Base-by-base conservation (phyloP, 1,140 invertebrate genomes). In the Zaprionus kolodkinae region DNA sequence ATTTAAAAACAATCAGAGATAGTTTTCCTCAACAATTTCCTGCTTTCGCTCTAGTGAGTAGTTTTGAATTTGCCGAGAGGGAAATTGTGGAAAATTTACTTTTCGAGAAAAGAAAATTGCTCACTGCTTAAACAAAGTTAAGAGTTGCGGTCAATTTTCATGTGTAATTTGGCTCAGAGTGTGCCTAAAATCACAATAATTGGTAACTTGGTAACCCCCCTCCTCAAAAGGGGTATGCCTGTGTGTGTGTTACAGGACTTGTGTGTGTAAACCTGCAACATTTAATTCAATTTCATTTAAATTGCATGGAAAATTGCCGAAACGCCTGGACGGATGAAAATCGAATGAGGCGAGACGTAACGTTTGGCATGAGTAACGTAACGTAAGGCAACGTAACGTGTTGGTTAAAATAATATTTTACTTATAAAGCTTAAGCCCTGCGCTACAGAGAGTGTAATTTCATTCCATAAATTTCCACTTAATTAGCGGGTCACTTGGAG, bases 261-360 rank as follows among this genome's bases (percentile, higher is more conserved):
- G 7, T 45, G 3, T 30, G 15, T 69, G 61, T 50, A 45, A 78
- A n/a, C 4, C 25, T 30, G 40, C 15, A 27, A 13, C 48, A 63
- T 83, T 87, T 87, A 87, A 87, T 87, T 87, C 80, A 80, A 87
- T 87, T 87, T 88, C 75, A 88, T 88, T 87, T 76, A 87, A 87
- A 87, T 87, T 88, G 80, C 77, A 83, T 66, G 68, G 77, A 72
- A 87, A 87, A 87, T 87, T 88, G 84, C n/a, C 67, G 40, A 52
- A 64, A 75, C 55, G 65, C 50, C 56, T 56, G 56, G 48, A 33
- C 33, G 45, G 48, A 33, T 25, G 45, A 66, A 54, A 54, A 54
- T 43, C 69, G 45, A 50, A 17, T 25, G 45, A 12, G 11, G 10
- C 17, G 10, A 25, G 17, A 50, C 45, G 15, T 50, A 50, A 50